Evolutionary conservation across 2,888 invertebrate genomes (phyloP).

Genomic region (Drosophila algonquin): DNA sequence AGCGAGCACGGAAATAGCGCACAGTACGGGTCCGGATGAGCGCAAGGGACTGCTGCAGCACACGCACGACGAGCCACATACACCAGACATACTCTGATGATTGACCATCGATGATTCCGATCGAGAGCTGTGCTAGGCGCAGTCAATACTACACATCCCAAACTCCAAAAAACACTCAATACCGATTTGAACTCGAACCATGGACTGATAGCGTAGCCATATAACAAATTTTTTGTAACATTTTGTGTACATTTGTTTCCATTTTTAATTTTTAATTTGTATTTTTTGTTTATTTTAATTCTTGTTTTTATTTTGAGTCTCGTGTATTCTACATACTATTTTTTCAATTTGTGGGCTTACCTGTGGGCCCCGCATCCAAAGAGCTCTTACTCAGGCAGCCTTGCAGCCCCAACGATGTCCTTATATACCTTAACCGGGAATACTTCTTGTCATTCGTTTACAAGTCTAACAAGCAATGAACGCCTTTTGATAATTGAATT

Average conservation of each 20-base stretch:
- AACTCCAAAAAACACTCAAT: constrained; percentile 49
- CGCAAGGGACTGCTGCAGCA: constrained; percentile 86
- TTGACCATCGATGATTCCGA: constrained; percentile 62
- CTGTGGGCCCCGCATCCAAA: constrained; percentile 56
- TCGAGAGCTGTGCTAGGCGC: constrained; percentile 75
- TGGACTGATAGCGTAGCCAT: constrained; percentile 80
- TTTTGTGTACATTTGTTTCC: constrained; percentile 54
- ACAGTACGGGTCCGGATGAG: constrained; percentile 84
- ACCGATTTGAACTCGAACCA: constrained; percentile 75
- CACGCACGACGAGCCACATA: constrained; percentile 84
- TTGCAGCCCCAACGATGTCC: constrained; percentile 62
- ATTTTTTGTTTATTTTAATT: constrained; percentile 9
- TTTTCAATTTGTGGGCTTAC: constrained; percentile 20
- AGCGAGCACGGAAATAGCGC: constrained; percentile 76
- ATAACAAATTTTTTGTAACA: constrained; percentile 72
- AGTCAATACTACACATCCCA: constrained; percentile 33
- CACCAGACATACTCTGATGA: constrained; percentile 84
- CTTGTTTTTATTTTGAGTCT: constrained; percentile 19
- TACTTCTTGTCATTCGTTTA: constrained; percentile 55
- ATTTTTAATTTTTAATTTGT: constrained; percentile 31
- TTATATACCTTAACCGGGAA: constrained; percentile 45
- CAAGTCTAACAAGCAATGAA: constrained; percentile 45
- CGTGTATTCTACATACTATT: constrained; percentile 2
- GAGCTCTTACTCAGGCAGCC: constrained; percentile 58
- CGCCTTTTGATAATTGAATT: constrained; percentile 53